phyloP scores from a whole-genome alignment of 1,140 invertebrate genomes.

The Halictus rubicundus region DNA sequence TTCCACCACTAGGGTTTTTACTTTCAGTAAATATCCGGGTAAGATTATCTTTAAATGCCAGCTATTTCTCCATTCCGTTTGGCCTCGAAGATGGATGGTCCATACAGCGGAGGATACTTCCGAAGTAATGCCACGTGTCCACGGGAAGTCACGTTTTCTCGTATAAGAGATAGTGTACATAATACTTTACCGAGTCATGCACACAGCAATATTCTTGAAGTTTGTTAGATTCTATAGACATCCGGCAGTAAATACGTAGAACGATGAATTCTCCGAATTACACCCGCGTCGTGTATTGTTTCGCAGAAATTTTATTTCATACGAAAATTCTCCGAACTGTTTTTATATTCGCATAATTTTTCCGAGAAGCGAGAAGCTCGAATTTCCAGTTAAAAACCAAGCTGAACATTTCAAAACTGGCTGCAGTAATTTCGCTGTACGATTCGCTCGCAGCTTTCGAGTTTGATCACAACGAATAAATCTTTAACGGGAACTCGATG shows the following conservation, averaged over 20 bases:
- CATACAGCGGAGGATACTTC: slow-evolving; percentile 38
- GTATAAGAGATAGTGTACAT: slow-evolving; percentile 40
- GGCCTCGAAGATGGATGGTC: slow-evolving; percentile 52
- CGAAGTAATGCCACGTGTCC: slow-evolving; percentile 56
- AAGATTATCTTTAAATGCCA: slow-evolving; percentile 38
- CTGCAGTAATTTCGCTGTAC: too few relatives aligned
- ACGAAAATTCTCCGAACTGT: background rate
- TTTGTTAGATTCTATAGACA: background rate
- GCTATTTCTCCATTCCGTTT: slow-evolving; percentile 37
- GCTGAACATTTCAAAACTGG: too few relatives aligned
- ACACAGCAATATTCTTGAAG: slow-evolving; percentile 16
- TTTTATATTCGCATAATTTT: background rate
- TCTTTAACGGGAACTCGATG: too few relatives aligned
- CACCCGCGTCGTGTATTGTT: background rate
- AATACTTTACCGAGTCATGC: slow-evolving; percentile 43
- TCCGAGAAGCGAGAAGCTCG: too few relatives aligned
- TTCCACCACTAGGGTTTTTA: background rate
- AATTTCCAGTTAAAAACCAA: background rate
- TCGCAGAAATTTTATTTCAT: background rate
- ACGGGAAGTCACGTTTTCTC: slow-evolving; percentile 55
- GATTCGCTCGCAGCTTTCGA: too few relatives aligned
- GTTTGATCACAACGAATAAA: too few relatives aligned
- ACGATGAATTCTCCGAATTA: too few relatives aligned
- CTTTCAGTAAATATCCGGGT: slow-evolving; percentile 6
- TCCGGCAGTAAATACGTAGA: background rate